Base-by-base conservation (phyloP, 2,797 vertebrate species). In the Zalophus californianus region DNA sequence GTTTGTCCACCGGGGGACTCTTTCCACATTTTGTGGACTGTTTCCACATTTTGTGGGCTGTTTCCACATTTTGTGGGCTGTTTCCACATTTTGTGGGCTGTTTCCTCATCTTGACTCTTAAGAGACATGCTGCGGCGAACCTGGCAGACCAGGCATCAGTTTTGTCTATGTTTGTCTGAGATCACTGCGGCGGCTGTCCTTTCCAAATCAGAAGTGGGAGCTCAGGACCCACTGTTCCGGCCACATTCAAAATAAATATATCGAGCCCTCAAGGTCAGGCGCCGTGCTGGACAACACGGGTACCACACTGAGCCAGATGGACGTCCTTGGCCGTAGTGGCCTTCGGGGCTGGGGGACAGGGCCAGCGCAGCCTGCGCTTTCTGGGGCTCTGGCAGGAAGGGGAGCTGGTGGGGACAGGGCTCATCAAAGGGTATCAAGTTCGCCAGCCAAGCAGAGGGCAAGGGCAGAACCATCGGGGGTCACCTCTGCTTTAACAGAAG, bases 1-100 rank as follows among this genome's bases (percentile, higher is more conserved):
- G 0, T 14, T n/a, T 12, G 0, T 13, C 64, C 11, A 0, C 5
- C 5, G 0, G 11, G 27, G 52, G 78, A 3, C 20, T 56, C 2
- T 56, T 56, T 56, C 54, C 54, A 56, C 54, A 44, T 44, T 44
- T 44, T 44, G 62, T 32, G 58, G 73, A 11, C 32, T 16, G 32
- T n/a, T 66, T 32, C 62, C 72, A 21, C 66, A 5, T 2, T 58
- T 5, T 4, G 32, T 7, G 54, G 54, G 0, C 20, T 56, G 18
- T 56, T 56, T 56, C 54, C 54, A 56, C 54, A 44, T 44, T 44
- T 44, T 44, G 60, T 32, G 58, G 73, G 14, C 32, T 16, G 32
- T n/a, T 66, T 32, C 62, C 72, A 38, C 62, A 2, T 64, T 32
- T 32, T 32, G 62, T 10, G 64, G 64, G 4, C 32, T 35, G 16